These are phyloP conservation scores for Scaptodrosophila lebanonensis DNA, from an alignment of 1,140 invertebrate genomes.

Conservation along the genomic window DNA sequence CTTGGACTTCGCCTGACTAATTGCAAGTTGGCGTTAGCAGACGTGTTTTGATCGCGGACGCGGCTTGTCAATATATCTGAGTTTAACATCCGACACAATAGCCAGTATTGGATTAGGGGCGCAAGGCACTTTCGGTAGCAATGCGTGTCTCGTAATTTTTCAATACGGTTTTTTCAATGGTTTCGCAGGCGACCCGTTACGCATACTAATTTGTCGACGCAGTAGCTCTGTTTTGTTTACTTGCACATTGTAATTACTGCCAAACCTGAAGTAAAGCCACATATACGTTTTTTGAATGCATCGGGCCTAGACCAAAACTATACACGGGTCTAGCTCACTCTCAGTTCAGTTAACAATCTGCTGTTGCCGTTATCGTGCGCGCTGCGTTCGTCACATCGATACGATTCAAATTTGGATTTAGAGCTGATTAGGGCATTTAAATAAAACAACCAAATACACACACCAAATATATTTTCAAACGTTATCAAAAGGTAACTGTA, in stretches of 20 bases:
- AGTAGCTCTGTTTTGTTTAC: too few relatives aligned
- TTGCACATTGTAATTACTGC: slow-evolving; percentile 48
- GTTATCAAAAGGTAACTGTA: too few relatives aligned
- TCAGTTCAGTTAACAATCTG: slow-evolving; percentile 29
- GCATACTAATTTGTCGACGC: slow-evolving; percentile 50
- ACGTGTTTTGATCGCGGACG: slow-evolving; percentile 51
- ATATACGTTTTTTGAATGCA: slow-evolving; percentile 13
- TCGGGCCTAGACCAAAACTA: slow-evolving; percentile 8
- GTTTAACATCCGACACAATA: neutral
- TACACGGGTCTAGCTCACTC: neutral
- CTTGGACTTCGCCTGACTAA: too few relatives aligned
- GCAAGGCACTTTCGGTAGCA: neutral
- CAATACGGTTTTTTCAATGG: slow-evolving; percentile 33
- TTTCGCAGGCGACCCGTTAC: slow-evolving; percentile 35
- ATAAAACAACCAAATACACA: too few relatives aligned
- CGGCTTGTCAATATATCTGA: slow-evolving; percentile 39
- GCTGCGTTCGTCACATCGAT: too few relatives aligned
- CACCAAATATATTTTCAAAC: too few relatives aligned
- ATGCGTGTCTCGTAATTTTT: slow-evolving; percentile 38
- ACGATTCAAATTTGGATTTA: too few relatives aligned
- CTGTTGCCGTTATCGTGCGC: slow-evolving; percentile 18
- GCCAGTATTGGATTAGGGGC: neutral
- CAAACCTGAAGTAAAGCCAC: slow-evolving; percentile 8
- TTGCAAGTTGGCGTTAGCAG: too few relatives aligned
- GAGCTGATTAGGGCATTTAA: too few relatives aligned